Evolutionary conservation across 2,797 vertebrate genomes (phyloP).

Genomic region (Rhyacichthys aspro): DNA sequence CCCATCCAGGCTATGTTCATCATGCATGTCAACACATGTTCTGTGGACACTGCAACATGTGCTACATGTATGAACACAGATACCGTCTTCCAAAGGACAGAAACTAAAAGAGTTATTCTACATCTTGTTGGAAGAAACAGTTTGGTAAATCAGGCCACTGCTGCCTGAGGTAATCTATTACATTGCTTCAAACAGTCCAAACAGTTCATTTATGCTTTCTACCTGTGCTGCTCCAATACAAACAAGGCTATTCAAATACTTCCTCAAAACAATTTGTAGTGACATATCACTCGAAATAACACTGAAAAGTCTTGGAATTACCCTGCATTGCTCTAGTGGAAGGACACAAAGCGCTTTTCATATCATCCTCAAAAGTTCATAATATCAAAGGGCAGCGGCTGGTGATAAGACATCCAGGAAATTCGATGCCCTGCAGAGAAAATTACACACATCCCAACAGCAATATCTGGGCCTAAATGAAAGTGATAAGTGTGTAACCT

Average conservation of each 20-base stretch:
- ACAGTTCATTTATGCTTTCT: conserved; percentile 27
- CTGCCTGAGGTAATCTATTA: conserved; percentile 33
- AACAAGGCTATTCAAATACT: conserved; percentile 17
- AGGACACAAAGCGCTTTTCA: conserved; percentile 51
- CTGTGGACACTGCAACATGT: too few species aligned
- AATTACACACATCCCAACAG: conserved; percentile 67
- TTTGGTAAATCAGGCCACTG: conserved; percentile 24
- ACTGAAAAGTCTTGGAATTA: conserved; percentile 32
- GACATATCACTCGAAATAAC: conserved; percentile 22
- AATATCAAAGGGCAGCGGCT: conserved; percentile 63
- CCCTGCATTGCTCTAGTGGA: conserved; percentile 10
- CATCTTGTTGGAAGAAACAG: too few species aligned
- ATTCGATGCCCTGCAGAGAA: conserved; percentile 67
- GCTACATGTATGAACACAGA: too few species aligned
- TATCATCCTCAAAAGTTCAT: conserved; percentile 62
- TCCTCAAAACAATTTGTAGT: conserved; percentile 32
- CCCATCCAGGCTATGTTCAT: too few species aligned
- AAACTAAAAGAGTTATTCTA: too few species aligned
- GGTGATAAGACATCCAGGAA: conserved; percentile 71
- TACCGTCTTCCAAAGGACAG: too few species aligned
- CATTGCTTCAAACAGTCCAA: conserved; percentile 15
- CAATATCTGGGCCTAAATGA: conserved; percentile 74
- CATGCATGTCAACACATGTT: too few species aligned
- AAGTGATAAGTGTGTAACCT: conserved; percentile 72
- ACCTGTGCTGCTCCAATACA: conserved; percentile 4